Evolutionary conservation across 2,888 invertebrate genomes (phyloP).

Genomic region (Athalia cordata): DNA sequence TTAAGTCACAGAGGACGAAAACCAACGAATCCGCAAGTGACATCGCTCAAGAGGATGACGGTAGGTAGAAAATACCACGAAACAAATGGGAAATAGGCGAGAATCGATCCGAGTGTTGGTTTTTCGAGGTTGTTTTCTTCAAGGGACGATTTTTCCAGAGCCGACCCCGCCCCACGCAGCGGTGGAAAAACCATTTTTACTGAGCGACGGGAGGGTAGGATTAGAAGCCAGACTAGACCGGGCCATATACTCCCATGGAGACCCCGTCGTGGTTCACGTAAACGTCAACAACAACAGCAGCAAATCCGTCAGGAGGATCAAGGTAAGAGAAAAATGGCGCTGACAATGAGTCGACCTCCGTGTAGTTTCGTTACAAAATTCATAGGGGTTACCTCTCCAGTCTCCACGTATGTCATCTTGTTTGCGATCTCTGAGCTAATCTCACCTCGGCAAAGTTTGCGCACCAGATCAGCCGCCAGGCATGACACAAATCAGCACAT

Average conservation of each 20-base stretch:
- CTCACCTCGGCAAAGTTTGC: not conserved
- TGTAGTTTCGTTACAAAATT: not conserved
- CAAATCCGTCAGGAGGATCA: conserved; percentile 88
- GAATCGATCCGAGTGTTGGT: conserved; percentile 31
- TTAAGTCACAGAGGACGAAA: conserved; percentile 50
- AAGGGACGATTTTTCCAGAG: conserved; percentile 59
- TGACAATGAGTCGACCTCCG: too few species aligned
- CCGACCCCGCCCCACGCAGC: conserved; percentile 81
- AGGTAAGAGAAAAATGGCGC: conserved; percentile 77
- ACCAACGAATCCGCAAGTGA: conserved; percentile 59
- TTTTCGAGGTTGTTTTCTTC: conserved; percentile 4
- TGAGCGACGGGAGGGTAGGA: conserved; percentile 88
- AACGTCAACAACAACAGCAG: conserved; percentile 87
- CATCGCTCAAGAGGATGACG: conserved; percentile 56
- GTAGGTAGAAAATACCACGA: conserved; percentile 51
- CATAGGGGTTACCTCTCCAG: too few species aligned
- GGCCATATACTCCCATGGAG: conserved; percentile 89
- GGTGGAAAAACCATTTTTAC: conserved; percentile 88
- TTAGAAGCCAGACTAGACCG: conserved; percentile 88
- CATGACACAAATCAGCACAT: not conserved
- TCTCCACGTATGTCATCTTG: too few species aligned
- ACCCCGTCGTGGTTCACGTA: conserved; percentile 84
- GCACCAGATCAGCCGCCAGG: not conserved
- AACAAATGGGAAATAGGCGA: conserved; percentile 35
- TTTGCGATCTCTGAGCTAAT: not conserved